A percentile compares a stretch with the other conserved stretches of the same genome.
Evolutionary conservation across 2,113 vertebrate genomes (phyloP).

Genomic region (Sylvietta virens): DNA sequence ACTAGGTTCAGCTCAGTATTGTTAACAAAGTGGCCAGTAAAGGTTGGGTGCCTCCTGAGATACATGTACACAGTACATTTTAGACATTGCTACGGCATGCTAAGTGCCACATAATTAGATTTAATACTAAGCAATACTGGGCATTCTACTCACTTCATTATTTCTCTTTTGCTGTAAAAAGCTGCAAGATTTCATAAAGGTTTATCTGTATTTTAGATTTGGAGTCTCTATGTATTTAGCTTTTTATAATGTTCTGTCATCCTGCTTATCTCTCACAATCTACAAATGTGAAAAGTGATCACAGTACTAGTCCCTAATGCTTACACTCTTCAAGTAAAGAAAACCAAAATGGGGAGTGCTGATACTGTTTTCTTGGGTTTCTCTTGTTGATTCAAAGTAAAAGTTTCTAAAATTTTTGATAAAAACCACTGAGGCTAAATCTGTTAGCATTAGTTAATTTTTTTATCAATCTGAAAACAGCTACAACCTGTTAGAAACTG

Average conservation of each 20-base stretch:
- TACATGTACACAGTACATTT: fast-evolving
- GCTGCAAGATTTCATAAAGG: neutral
- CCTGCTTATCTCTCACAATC: neutral
- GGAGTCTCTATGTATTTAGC: neutral
- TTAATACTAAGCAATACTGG: neutral
- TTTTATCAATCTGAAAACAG: neutral
- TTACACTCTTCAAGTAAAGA: neutral
- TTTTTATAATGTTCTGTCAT: neutral
- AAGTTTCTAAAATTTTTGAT: neutral
- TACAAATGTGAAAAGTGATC: neutral
- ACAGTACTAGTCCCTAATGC: neutral
- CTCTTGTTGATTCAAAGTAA: neutral
- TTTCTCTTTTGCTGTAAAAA: neutral
- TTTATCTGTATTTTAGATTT: neutral
- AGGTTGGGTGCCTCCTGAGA: neutral
- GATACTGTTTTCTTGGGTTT: neutral
- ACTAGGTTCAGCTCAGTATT: neutral
- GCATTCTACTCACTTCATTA: neutral
- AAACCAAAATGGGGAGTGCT: neutral
- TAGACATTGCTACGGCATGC: neutral
- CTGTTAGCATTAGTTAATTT: constrained; percentile 17
- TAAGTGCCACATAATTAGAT: neutral
- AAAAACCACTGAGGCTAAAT: neutral
- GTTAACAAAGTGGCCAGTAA: neutral
- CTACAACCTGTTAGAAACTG: constrained; percentile 9